phyloP scores from a whole-genome alignment of 2,888 invertebrate species.

The Drosophila niveifrons region DNA sequence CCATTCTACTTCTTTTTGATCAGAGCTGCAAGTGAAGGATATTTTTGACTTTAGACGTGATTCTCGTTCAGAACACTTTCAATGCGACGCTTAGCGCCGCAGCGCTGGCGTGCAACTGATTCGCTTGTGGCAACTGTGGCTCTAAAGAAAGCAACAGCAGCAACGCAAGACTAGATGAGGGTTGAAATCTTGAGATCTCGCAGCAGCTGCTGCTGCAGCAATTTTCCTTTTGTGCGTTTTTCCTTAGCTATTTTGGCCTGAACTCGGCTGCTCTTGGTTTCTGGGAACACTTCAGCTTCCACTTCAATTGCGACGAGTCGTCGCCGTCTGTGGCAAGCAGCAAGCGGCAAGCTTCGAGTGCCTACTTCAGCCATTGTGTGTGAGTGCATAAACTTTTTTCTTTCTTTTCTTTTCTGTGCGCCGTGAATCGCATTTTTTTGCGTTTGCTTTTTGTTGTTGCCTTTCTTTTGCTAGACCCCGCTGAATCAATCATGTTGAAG shows the following conservation, averaged over 20 bases:
- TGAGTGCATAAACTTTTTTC: slow-evolving; percentile 42
- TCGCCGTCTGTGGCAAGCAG: slow-evolving; percentile 20
- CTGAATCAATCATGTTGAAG: slow-evolving; percentile 70
- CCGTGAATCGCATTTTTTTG: slow-evolving; percentile 36
- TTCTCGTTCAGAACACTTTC: neutral
- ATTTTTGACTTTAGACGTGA: neutral
- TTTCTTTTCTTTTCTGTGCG: slow-evolving; percentile 18
- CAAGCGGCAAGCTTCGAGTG: slow-evolving; percentile 44
- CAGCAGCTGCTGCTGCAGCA: slow-evolving; percentile 41
- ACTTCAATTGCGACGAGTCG: slow-evolving; percentile 47
- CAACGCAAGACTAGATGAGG: slow-evolving; percentile 36
- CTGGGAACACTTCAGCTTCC: slow-evolving; percentile 60
- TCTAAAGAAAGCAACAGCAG: slow-evolving; percentile 31
- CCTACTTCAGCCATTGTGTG: slow-evolving; percentile 56
- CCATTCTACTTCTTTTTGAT: slow-evolving; percentile 88
- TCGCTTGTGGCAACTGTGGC: slow-evolving; percentile 17
- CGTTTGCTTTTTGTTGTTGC: slow-evolving; percentile 9
- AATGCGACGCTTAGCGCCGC: slow-evolving; percentile 60
- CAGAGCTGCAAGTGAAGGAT: slow-evolving; percentile 5
- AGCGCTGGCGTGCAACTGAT: slow-evolving; percentile 68
- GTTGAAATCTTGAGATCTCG: slow-evolving; percentile 52
- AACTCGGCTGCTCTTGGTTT: slow-evolving; percentile 31
- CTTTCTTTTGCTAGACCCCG: slow-evolving; percentile 42
- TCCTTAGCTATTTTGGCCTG: slow-evolving; percentile 34
- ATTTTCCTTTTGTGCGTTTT: slow-evolving; percentile 53